Conservation (phyloP, 2,888 invertebrate genomes). For the Anoplius nigerrimus region DNA sequence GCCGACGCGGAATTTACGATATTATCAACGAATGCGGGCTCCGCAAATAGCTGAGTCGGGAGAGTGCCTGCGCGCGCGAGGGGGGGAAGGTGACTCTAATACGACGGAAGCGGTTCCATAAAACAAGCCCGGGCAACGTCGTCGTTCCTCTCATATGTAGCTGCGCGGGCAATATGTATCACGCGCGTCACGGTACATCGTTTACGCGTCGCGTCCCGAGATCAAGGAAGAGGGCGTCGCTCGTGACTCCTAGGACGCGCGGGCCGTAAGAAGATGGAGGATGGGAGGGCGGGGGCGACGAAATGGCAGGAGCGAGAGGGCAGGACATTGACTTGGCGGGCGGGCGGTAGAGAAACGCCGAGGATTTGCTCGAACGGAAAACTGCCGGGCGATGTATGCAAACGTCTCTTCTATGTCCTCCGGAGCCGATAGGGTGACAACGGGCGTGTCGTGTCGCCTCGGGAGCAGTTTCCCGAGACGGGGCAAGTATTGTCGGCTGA, state of each 20-base stretch:
- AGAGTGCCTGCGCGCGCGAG: too few relatives aligned
- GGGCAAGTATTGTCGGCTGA: constrained; percentile 45
- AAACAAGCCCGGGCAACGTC: background rate
- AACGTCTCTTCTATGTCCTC: constrained; percentile 69
- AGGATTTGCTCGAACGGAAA: constrained; percentile 73
- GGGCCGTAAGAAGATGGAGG: too few relatives aligned
- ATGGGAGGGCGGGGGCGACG: background rate
- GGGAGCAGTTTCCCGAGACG: constrained; percentile 22
- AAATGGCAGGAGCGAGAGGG: constrained; percentile 10
- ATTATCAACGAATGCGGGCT: too few relatives aligned
- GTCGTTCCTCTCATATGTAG: too few relatives aligned
- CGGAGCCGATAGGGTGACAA: constrained; percentile 73
- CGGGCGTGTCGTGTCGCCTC: constrained; percentile 64
- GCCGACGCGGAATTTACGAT: too few relatives aligned
- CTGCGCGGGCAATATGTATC: background rate
- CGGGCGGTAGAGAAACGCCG: constrained; percentile 45
- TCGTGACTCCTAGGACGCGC: background rate
- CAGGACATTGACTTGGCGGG: background rate
- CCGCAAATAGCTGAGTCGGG: too few relatives aligned
- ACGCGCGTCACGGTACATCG: constrained; percentile 2
- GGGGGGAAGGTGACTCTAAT: too few relatives aligned
- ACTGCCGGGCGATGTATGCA: constrained; percentile 74
- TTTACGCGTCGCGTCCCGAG: background rate
- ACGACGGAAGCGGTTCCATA: too few relatives aligned
- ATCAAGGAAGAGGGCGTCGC: constrained; percentile 5